Conservation (phyloP, 2,888 invertebrate species). For the Tribolium freemani region DNA sequence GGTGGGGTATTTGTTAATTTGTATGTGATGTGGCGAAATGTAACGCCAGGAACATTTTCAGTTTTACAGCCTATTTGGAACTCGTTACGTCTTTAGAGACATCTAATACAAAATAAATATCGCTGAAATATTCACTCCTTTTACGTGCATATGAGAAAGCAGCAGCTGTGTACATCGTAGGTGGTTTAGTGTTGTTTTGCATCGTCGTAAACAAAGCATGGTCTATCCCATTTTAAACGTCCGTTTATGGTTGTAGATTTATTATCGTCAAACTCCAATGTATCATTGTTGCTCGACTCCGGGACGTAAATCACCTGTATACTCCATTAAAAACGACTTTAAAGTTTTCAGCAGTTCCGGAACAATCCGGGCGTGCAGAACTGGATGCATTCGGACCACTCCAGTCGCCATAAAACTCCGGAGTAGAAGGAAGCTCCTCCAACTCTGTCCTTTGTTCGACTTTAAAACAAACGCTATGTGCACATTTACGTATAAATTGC, state of each 20-base stretch:
- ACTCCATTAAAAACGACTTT: slow-evolving; percentile 43
- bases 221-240: background rate
- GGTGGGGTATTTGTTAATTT: too few relatives aligned
- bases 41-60: too few relatives aligned
- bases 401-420: slow-evolving; percentile 28
- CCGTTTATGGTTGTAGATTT: slow-evolving; percentile 7
- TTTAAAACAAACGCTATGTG: slow-evolving; percentile 51
- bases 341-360: slow-evolving; percentile 40
- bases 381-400: slow-evolving; percentile 20
- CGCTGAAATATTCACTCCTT: background rate
- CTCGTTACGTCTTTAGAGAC: too few relatives aligned
- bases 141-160: background rate
- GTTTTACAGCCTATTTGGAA: too few relatives aligned
- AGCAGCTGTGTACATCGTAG: background rate
- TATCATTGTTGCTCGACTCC: slow-evolving; percentile 3
- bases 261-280: slow-evolving; percentile 1
- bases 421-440: slow-evolving; percentile 34
- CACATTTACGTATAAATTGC: slow-evolving; percentile 60
- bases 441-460: slow-evolving; percentile 37
- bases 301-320: slow-evolving; percentile 29
- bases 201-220: background rate
- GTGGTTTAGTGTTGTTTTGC: background rate
- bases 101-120: background rate
- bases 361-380: slow-evolving; percentile 34
- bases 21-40: too few relatives aligned